Conservation (phyloP, 64 coral and sea anemone species). For the Exaiptasia diaphana region DNA sequence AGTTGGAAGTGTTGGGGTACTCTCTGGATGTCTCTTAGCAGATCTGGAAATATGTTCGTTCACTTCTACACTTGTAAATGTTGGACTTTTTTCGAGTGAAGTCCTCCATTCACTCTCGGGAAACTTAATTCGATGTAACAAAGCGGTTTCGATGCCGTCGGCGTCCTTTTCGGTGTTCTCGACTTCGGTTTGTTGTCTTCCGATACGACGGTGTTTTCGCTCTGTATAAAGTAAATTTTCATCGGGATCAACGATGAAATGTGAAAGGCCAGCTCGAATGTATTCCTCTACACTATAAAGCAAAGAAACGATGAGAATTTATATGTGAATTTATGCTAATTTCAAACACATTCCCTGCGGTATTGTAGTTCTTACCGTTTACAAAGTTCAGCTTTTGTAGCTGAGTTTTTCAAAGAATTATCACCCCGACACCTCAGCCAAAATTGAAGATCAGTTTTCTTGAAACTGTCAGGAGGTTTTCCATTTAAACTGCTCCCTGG, state of each 20-base stretch:
- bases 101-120: neutral
- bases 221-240: constrained; percentile 7
- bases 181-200: neutral
- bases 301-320: neutral
- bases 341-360: neutral
- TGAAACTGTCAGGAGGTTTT: neutral
- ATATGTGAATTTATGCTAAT: neutral
- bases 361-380: constrained; percentile 1
- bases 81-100: neutral
- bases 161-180: too few relatives aligned
- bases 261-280: neutral
- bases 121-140: too few relatives aligned
- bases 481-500: neutral
- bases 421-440: constrained; percentile 17
- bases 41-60: neutral
- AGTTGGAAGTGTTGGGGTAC: constrained; percentile 9
- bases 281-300: constrained; percentile 34
- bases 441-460: neutral
- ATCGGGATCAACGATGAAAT: constrained; percentile 35
- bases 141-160: too few relatives aligned
- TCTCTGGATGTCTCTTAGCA: neutral
- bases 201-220: constrained; percentile 10
- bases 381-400: constrained; percentile 24
- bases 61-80: constrained; percentile 21
- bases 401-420: neutral